A percentile compares a stretch with the other conserved stretches of the same genome.
Evolutionary conservation across 1,140 invertebrate genomes (phyloP).

Genomic region (Lepidurus apus): DNA sequence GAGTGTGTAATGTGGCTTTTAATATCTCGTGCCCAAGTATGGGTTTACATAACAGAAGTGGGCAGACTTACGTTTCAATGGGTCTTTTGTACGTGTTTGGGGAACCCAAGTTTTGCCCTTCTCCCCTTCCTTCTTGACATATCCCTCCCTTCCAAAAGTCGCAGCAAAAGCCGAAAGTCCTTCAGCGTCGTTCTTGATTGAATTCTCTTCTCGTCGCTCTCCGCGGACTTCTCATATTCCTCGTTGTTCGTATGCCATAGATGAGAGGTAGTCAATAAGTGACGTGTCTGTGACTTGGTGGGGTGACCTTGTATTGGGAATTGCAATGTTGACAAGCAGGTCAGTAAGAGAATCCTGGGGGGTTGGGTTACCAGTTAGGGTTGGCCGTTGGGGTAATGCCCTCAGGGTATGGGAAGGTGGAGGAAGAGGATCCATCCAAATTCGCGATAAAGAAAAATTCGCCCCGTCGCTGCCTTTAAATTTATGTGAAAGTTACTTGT

Average conservation of each 20-base stretch:
- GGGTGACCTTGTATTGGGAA: not conserved
- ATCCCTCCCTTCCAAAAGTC: not conserved
- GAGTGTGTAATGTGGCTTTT: not conserved
- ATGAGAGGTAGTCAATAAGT: conserved; percentile 10
- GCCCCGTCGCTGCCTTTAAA: no score
- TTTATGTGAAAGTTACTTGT: no score
- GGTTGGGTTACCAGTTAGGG: no score
- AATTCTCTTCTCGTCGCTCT: conserved; percentile 4
- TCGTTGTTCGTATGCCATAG: not conserved
- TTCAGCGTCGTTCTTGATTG: not conserved
- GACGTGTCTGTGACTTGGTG: not conserved
- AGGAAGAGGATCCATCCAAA: no score
- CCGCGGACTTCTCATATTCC: not conserved
- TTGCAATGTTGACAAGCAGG: not conserved
- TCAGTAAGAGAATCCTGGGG: not conserved
- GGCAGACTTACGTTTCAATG: not conserved
- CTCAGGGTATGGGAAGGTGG: no score
- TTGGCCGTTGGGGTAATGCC: no score
- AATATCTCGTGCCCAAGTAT: conserved; percentile 4
- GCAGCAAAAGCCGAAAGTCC: not conserved
- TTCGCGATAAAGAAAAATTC: no score
- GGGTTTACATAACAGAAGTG: conserved; percentile 2
- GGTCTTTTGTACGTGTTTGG: not conserved
- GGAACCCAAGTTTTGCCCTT: not conserved
- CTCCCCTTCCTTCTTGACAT: not conserved